Conservation (phyloP, 2,113 vertebrate species). For the Cryptoleucopteryx plumbea region DNA sequence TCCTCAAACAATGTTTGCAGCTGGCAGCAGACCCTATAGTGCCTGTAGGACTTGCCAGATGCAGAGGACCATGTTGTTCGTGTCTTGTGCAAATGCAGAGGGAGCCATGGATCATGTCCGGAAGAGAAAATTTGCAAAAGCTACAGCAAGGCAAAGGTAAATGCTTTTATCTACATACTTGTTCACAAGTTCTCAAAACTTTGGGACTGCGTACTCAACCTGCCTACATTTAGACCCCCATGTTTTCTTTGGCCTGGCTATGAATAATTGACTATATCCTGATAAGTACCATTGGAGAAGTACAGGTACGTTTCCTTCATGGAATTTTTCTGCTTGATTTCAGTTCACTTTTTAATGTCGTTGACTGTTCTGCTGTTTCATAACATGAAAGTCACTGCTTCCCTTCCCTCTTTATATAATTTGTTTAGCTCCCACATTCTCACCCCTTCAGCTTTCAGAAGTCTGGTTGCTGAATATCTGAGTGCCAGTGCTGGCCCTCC, state of each 20-base stretch:
- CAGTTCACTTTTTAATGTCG: not conserved
- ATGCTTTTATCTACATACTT: not conserved
- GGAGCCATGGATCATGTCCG: not conserved
- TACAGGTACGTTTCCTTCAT: not conserved
- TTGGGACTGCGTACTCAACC: not conserved
- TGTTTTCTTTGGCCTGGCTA: not conserved
- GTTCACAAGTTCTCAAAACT: not conserved
- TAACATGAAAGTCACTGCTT: not conserved
- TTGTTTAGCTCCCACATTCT: not conserved
- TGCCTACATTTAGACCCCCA: not conserved
- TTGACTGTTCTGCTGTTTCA: not conserved
- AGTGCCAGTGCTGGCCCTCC: not conserved
- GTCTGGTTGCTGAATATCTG: not conserved
- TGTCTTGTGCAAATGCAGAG: not conserved
- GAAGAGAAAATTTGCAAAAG: not conserved
- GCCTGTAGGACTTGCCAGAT: not conserved
- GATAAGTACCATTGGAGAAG: not conserved
- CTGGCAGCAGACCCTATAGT: not conserved
- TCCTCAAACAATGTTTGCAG: rapidly evolving
- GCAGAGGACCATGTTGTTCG: not conserved
- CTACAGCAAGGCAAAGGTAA: not conserved
- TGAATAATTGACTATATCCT: not conserved
- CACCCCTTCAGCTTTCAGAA: not conserved
- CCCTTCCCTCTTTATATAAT: not conserved
- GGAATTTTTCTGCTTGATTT: not conserved